Base-by-base conservation (phyloP, 1,140 invertebrate genomes). In the Orussus abietinus region DNA sequence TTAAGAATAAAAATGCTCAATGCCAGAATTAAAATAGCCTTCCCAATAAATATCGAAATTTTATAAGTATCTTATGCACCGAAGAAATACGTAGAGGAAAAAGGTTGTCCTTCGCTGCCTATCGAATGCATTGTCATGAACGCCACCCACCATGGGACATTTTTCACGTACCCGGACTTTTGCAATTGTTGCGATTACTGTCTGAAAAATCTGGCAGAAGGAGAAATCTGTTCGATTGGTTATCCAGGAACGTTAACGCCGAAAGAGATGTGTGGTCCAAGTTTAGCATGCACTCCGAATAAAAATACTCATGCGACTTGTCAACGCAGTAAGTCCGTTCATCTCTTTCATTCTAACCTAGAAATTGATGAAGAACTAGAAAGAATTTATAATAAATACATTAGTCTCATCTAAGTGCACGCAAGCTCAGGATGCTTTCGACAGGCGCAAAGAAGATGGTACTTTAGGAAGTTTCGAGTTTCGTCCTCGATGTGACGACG, bases 151-250 rank as follows among this genome's bases (percentile, higher is more conserved):
- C 59, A 59, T 22, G 77, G 75, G 0, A 15, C 72, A 11, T 61
- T 56, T 56, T 42, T 80, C 13, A 66, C 59, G 0, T 78, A 74
- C 7, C 74, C 76, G 0, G 75, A 73, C 10, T 49, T 69, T 2
- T 80, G 80, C 58, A 80, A 79, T 51, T 81, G 80, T 46, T 80
- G 80, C 42, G 54, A 75, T 4, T 79, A 70, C 53, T 80, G 79
- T 44, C 43, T 80, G 17, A 61, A 65, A 7, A 65, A 75, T 49
- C 58, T 75, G 38, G 48, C 45, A 7, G 56, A 64, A 48, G 55
- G 45, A 15, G 66, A 67, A 3, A 21, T 25, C 15, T 75, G 74
- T 47, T 42, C 55, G n/a, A 47, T 57, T 3, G 74, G 74, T 1
- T 33, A 51, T 33, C 55, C 59, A 3, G 63, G 58, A 3, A 44